Percentiles rank a stretch among this genome's conserved stretches.
phyloP scores from a whole-genome alignment of 2,888 invertebrate genomes.

The Scelioninae gen. 1 region DNA sequence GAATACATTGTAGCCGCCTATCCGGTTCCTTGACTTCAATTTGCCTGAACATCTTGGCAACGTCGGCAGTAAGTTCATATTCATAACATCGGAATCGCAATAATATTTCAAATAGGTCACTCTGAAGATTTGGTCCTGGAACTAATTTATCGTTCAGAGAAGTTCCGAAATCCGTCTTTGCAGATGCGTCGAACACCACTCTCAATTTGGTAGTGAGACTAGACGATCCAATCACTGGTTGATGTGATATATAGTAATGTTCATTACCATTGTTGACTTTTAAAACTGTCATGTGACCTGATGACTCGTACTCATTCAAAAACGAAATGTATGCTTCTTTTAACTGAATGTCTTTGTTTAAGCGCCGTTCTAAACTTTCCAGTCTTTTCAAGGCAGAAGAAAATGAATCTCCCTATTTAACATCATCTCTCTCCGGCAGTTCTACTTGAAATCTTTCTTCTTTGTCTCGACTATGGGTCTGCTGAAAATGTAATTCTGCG shows the following conservation, averaged over 20 bases:
- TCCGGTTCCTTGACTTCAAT: too few species aligned
- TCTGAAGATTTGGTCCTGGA: conserved; percentile 22
- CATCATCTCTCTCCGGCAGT: not conserved
- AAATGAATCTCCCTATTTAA: conserved; percentile 11
- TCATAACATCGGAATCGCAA: conserved; percentile 29
- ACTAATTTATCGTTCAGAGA: too few species aligned
- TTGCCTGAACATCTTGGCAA: too few species aligned
- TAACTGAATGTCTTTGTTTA: not conserved
- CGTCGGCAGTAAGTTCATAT: conserved; percentile 27
- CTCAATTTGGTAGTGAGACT: too few species aligned
- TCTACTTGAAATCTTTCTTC: conserved; percentile 11
- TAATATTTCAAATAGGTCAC: conserved; percentile 34
- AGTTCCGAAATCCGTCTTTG: too few species aligned
- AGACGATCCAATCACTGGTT: too few species aligned
- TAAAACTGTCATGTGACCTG: conserved; percentile 19
- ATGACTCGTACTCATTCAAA: conserved; percentile 2
- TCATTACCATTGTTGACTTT: not conserved
- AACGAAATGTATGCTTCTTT: not conserved
- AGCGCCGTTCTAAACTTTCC: not conserved
- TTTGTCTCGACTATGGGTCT: not conserved
- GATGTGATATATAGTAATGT: conserved; percentile 21
- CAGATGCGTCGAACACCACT: too few species aligned
- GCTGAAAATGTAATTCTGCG: not conserved
- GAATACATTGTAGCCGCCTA: too few species aligned
- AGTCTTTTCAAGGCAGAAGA: not conserved